Conservation (phyloP, 2,888 invertebrate genomes). For the Sphecodes monilicornis region DNA sequence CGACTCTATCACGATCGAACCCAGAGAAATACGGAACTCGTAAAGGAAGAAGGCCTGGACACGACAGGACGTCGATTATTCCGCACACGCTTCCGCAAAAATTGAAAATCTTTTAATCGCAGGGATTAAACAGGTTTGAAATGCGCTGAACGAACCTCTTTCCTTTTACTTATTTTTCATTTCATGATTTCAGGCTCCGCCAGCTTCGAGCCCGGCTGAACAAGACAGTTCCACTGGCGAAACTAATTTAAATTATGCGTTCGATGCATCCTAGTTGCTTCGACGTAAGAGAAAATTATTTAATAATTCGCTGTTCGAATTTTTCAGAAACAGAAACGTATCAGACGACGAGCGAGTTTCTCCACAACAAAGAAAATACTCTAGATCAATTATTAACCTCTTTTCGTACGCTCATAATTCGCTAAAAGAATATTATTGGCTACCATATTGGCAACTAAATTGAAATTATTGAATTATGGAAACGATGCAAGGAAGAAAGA, state of each 20-base stretch:
- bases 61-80: slow-evolving; percentile 67
- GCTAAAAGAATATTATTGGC: not conserved
- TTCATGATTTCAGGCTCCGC: slow-evolving; percentile 18
- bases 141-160: slow-evolving; percentile 11
- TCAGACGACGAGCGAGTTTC: not conserved
- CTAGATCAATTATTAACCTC: not conserved
- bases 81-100: slow-evolving; percentile 54
- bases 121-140: slow-evolving; percentile 34
- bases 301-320: not conserved
- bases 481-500: not conserved
- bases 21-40: slow-evolving; percentile 33
- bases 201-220: not conserved
- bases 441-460: no score
- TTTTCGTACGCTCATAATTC: not conserved
- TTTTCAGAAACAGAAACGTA: not conserved
- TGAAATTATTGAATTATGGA: no score
- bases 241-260: not conserved
- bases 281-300: not conserved
- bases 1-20: slow-evolving; percentile 23
- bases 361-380: not conserved
- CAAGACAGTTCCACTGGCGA: not conserved
- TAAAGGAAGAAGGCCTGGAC: slow-evolving; percentile 49
- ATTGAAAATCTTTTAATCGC: slow-evolving; percentile 66
- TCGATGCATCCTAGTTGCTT: not conserved
- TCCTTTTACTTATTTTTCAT: slow-evolving; percentile 7